Base-by-base conservation (phyloP, 2,888 invertebrate species). In the Palloptera scutellata region DNA sequence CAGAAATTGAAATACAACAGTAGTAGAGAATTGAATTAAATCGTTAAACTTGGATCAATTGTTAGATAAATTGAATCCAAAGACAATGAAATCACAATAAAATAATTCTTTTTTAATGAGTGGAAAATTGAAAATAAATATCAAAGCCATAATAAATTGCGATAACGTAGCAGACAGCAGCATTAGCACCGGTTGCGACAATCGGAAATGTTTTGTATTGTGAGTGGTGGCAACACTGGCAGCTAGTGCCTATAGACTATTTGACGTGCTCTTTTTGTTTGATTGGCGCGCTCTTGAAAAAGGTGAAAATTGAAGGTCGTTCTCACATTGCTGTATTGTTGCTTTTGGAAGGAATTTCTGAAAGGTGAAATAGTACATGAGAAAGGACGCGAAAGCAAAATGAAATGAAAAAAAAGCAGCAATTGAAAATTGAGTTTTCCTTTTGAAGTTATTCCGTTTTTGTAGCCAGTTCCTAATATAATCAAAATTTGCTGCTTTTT, bases 61-160 rank as follows among this genome's bases (percentile, higher is more conserved):
- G 48, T 57, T 42, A 13, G 51, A 20, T 53, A 42, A 59, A 65
- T 59, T 59, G 58, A 59, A 65, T 65, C 59, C 59, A 51, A 40
- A 43, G 52, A 15, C 52, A 65, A 65, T 59, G 19, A 41, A 65
- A 53, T 65, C 17, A 43, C 58, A 65, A 65, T 65, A 65, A 42
- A 59, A 65, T 53, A 65, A 64, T 51, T 13, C 10, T 30, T 11
- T 43, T 30, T 17, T 52, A 65, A 65, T 53, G 64, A 59, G 64
- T 65, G 64, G 64, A 65, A 65, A 65, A 65, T 65, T 65, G 64
- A 40, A 65, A 65, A 65, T 59, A 65, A 65, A 59, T 59, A 42
- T 64, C 55, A 15, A 48, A n/a, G 11, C 64, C 12, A 48, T 13
- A 19, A 30, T 6, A 30, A 30, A 30, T 30, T 30, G 30, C 30